Evolutionary conservation across 2,113 vertebrate genomes (phyloP).

Genomic region (Cheirogaleus medius): DNA sequence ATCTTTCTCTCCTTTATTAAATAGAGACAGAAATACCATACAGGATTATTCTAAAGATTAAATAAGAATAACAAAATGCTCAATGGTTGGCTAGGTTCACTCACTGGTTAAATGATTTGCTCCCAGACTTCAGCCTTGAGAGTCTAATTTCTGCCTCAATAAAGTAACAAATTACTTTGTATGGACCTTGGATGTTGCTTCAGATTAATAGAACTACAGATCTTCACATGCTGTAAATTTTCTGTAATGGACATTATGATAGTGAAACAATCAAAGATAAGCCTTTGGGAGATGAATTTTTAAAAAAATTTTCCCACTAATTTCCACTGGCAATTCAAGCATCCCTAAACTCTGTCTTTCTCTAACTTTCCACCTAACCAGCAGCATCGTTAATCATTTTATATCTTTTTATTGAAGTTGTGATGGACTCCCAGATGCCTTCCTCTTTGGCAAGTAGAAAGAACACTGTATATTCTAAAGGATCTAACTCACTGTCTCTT

Average conservation of each 20-base stretch:
- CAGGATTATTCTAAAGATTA: neutral
- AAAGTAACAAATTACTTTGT: constrained; percentile 16
- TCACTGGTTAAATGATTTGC: neutral
- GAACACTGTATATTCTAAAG: neutral
- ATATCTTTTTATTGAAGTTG: neutral
- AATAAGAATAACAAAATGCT: neutral
- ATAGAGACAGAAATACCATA: neutral
- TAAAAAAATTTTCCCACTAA: neutral
- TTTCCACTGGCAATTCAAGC: neutral
- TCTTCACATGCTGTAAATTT: neutral
- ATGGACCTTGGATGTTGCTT: neutral
- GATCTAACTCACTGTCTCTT: constrained; percentile 11
- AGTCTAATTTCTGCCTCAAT: neutral
- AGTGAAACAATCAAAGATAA: neutral
- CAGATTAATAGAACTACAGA: neutral
- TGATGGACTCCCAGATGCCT: neutral
- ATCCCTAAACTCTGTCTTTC: neutral
- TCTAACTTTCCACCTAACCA: neutral
- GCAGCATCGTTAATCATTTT: neutral
- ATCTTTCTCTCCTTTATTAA: neutral
- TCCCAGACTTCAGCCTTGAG: neutral
- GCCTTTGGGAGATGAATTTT: neutral
- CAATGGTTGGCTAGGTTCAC: neutral
- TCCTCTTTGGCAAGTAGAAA: constrained; percentile 6
- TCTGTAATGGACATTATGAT: constrained; percentile 2